These are phyloP conservation scores for Drosophila pseudoananassae DNA, from an alignment of 1,140 invertebrate genomes.

Conservation along the genomic window DNA sequence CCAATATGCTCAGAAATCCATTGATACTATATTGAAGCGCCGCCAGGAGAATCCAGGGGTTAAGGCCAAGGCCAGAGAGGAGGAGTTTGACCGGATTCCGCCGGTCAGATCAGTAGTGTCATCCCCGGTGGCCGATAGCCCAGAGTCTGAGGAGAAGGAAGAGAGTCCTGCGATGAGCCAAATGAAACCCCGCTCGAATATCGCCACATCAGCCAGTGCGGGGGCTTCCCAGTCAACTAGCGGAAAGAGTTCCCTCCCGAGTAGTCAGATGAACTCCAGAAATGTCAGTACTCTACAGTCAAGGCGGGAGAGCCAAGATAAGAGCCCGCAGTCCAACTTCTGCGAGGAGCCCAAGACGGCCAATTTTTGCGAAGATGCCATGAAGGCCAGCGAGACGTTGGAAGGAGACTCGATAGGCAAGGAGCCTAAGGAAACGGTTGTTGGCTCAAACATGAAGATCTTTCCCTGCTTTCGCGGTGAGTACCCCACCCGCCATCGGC, in stretches of 20 bases:
- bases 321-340: not conserved
- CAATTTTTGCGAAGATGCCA: not conserved
- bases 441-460: conserved; percentile 5
- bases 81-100: conserved; percentile 7
- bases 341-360: not conserved
- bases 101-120: not conserved
- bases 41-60: not conserved
- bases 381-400: not conserved
- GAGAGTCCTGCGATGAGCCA: not conserved
- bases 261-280: not conserved
- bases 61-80: not conserved
- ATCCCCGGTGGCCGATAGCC: not conserved
- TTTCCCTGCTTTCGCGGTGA: conserved; percentile 38
- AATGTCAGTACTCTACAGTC: not conserved
- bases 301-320: not conserved
- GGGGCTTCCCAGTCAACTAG: not conserved
- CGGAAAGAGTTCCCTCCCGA: not conserved
- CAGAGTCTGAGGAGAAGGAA: not conserved
- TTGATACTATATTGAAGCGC: not conserved
- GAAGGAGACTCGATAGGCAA: not conserved
- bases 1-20: not conserved
- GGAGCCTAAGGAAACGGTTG: not conserved
- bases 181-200: not conserved
- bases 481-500: conserved; percentile 33
- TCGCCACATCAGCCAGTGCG: not conserved